These are phyloP conservation scores for Lucilia cuprina DNA, from an alignment of 1,140 invertebrate species.

Conservation along the genomic window DNA sequence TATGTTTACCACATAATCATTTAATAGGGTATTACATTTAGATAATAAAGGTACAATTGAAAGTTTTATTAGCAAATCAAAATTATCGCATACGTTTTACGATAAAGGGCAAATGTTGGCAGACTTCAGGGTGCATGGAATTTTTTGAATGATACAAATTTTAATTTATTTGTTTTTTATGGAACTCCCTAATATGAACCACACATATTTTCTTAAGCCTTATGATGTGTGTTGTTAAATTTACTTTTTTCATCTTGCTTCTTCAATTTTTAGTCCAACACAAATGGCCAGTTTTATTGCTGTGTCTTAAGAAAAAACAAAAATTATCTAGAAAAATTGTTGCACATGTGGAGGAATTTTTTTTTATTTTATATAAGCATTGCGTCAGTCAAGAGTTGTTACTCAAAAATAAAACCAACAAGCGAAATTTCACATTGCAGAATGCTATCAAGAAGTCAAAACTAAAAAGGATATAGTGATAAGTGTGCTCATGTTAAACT, in stretches of 20 bases:
- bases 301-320: background rate
- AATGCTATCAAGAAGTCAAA: conserved; percentile 19
- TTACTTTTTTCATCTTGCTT: background rate
- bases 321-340: conserved; percentile 9
- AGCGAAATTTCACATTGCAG: background rate
- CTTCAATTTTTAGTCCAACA: background rate
- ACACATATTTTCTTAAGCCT: background rate
- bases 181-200: background rate
- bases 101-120: no score
- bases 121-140: no score
- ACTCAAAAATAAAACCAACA: background rate
- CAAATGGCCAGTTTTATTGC: background rate
- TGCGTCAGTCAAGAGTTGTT: background rate
- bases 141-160: no score
- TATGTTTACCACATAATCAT: no score
- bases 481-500: conserved; percentile 30
- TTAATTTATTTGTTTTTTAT: no score
- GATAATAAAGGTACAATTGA: no score
- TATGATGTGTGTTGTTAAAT: background rate
- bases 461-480: background rate
- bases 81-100: no score
- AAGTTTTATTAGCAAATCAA: no score
- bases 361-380: background rate
- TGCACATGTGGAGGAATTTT: conserved; percentile 18
- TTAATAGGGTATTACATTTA: no score